These are phyloP conservation scores for Opisthocomus hoazin DNA, from an alignment of 2,113 vertebrate species.

Conservation along the genomic window DNA sequence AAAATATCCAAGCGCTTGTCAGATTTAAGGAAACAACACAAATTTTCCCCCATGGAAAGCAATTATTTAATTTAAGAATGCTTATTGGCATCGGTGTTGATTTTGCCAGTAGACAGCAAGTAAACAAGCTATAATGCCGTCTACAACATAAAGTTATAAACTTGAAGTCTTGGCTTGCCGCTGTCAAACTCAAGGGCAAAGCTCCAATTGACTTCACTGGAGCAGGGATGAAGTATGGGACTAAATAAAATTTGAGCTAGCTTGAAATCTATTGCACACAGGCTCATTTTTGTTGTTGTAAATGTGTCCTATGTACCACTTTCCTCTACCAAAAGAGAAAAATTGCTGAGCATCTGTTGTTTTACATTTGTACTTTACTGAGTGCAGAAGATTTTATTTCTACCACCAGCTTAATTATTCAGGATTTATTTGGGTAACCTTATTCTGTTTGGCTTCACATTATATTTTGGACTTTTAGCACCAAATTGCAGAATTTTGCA, in stretches of 20 bases:
- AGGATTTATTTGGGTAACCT: neutral
- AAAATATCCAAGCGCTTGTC: neutral
- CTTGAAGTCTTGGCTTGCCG: neutral
- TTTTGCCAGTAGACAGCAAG: neutral
- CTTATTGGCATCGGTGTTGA: neutral
- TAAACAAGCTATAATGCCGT: neutral
- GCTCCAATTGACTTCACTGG: neutral
- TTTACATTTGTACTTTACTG: neutral
- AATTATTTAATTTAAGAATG: neutral
- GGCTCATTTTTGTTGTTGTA: neutral
- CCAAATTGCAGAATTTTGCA: neutral
- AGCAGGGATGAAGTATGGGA: neutral
- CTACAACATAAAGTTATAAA: neutral
- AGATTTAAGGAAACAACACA: neutral
- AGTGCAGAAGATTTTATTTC: neutral
- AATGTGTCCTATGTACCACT: neutral
- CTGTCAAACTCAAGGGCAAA: slow-evolving; percentile 17
- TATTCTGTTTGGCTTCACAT: neutral
- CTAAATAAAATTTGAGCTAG: neutral
- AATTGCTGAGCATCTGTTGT: neutral
- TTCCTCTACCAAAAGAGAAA: neutral
- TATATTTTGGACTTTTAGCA: neutral
- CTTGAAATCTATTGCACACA: neutral
- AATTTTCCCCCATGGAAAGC: neutral
- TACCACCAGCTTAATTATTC: neutral